Percentiles rank a stretch among this genome's conserved stretches.
Evolutionary conservation across 2,797 vertebrate species (phyloP).

Genomic region (Ctenopoma multispine): DNA sequence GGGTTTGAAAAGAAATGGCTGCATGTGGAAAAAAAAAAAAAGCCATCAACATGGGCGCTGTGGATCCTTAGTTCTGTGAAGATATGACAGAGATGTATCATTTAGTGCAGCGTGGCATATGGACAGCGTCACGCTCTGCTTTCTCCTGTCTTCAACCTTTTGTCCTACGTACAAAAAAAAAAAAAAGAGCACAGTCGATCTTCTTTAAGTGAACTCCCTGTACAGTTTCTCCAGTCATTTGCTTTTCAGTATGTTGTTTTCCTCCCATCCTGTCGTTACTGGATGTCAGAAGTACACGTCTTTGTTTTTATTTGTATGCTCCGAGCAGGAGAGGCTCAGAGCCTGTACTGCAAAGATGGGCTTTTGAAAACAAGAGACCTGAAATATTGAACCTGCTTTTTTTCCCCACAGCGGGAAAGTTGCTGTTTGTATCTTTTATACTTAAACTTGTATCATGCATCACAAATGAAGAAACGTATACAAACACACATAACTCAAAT

Average conservation of each 20-base stretch:
- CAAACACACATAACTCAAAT: slow-evolving; percentile 26
- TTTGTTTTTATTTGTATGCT: slow-evolving; percentile 30
- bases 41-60: background rate
- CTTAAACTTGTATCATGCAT: slow-evolving; percentile 2
- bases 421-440: slow-evolving; percentile 22
- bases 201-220: background rate
- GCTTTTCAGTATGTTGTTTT: slow-evolving; percentile 12
- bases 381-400: slow-evolving; percentile 29
- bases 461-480: background rate
- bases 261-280: background rate
- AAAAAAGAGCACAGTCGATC: background rate
- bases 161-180: slow-evolving; percentile 4
- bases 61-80: slow-evolving; percentile 24
- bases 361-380: slow-evolving; percentile 32
- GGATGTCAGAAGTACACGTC: background rate
- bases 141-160: slow-evolving; percentile 12
- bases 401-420: slow-evolving; percentile 1
- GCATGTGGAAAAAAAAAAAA: slow-evolving; percentile 44
- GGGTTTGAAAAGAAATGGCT: slow-evolving; percentile 32
- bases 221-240: background rate
- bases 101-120: background rate
- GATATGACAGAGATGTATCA: slow-evolving; percentile 28
- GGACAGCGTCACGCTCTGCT: slow-evolving; percentile 16
- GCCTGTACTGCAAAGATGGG: slow-evolving; percentile 10
- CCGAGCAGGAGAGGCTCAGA: background rate